Conservation (phyloP, 2,113 vertebrate species). For the human region GRCh38 chr5:68272501-68273000, state of each 20-base stretch:
- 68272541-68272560: not conserved
- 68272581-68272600: not conserved
- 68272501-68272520: constrained; percentile 66
- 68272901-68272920: not conserved
- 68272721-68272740: not conserved
- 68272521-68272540: constrained; percentile 31
- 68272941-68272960: not conserved
- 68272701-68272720: not conserved
- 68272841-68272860: not conserved
- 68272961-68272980: not conserved
- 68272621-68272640: not conserved
- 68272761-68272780: not conserved
- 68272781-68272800: not conserved
- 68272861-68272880: not conserved
- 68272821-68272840: not conserved
- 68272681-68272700: not conserved
- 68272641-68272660: not conserved
- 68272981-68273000: not conserved
- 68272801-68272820: not conserved
- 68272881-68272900: not conserved
- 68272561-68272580: not conserved
- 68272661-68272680: not conserved
- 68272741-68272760: not conserved
- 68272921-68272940: not conserved
- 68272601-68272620: not conserved